Percentiles rank a stretch among this genome's conserved stretches.
Evolutionary conservation across 2,797 vertebrate genomes (phyloP).

Genomic region (Alauda arvensis): DNA sequence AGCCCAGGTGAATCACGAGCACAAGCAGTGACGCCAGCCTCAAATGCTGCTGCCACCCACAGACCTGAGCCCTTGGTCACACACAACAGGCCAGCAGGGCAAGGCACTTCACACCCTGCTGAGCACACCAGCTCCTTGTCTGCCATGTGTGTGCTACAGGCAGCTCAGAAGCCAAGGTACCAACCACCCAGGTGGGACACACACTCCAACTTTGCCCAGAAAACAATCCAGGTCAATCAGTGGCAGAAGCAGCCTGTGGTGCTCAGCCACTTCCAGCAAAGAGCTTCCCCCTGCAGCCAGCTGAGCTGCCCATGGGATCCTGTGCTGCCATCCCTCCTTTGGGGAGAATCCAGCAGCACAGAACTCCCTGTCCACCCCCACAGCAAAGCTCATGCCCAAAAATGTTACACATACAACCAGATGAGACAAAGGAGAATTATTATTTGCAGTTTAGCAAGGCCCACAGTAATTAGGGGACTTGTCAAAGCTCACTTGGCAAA

Average conservation of each 20-base stretch:
- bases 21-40: conserved; percentile 19
- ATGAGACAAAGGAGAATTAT: neutral
- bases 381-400: neutral
- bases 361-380: neutral
- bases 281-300: neutral
- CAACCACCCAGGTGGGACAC: neutral
- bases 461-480: neutral
- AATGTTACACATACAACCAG: neutral
- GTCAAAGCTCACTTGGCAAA: conserved; percentile 21
- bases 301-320: neutral
- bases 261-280: neutral
- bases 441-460: conserved; percentile 15
- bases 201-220: neutral
- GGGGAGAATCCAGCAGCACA: neutral
- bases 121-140: neutral
- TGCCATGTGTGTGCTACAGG: neutral
- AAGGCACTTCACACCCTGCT: neutral
- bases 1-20: conserved; percentile 46
- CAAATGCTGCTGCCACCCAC: conserved; percentile 45
- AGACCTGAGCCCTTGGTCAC: conserved; percentile 18
- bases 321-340: neutral
- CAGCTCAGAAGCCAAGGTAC: neutral
- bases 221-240: neutral
- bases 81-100: neutral
- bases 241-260: neutral